These are phyloP conservation scores for Philereme transversata DNA, from an alignment of 2,888 invertebrate species.

Conservation along the genomic window DNA sequence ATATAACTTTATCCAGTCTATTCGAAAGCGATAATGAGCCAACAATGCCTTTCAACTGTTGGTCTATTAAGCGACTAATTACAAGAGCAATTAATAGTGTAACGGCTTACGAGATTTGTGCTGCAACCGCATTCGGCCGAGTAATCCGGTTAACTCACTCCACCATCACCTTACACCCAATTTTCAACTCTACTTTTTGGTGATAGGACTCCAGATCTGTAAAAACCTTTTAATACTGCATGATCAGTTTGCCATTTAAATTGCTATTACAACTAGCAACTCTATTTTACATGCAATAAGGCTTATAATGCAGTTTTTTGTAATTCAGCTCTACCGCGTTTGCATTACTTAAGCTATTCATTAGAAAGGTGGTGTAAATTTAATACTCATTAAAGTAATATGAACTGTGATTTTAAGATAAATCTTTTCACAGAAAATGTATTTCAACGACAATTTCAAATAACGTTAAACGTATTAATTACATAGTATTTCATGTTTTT, in stretches of 20 bases:
- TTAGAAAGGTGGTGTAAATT: too few species aligned
- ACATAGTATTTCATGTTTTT: too few species aligned
- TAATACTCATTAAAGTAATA: too few species aligned
- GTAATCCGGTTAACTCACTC: conserved; percentile 31
- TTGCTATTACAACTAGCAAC: conserved; percentile 1
- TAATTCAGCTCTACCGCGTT: background rate
- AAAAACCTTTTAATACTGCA: background rate
- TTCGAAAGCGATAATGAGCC: conserved; percentile 45
- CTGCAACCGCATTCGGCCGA: conserved; percentile 34
- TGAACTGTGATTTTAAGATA: too few species aligned
- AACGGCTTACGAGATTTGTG: conserved; percentile 37
- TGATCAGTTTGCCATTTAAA: background rate
- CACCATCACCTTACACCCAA: background rate
- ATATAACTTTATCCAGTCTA: conserved; percentile 29
- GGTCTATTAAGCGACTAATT: conserved; percentile 42
- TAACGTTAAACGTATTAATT: too few species aligned
- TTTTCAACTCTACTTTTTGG: conserved; percentile 4
- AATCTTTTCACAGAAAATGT: too few species aligned
- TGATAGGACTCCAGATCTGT: background rate
- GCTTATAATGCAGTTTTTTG: background rate
- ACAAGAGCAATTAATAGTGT: conserved; percentile 38
- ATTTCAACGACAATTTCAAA: too few species aligned
- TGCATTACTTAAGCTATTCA: too few species aligned
- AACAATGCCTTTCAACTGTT: conserved; percentile 42
- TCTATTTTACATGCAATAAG: background rate